phyloP scores from a whole-genome alignment of 2,113 vertebrate genomes.

The Syngnathoides biaculeatus region DNA sequence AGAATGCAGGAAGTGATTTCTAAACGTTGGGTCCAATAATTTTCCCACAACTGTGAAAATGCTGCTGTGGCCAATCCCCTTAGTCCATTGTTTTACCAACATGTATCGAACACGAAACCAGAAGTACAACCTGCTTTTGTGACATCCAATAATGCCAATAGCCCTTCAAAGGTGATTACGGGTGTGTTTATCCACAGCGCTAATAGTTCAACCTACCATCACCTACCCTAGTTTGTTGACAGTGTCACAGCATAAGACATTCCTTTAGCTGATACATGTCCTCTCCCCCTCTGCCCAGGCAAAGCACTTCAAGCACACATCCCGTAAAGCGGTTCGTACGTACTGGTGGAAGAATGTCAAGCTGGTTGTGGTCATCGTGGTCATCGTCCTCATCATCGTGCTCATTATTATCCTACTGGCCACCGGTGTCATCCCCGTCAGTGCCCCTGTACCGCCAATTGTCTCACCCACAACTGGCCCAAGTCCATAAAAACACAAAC shows the following conservation, averaged over 20 bases:
- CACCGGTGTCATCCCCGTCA: conserved; percentile 79
- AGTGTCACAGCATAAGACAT: neutral
- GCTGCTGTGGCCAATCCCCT: no score
- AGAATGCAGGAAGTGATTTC: no score
- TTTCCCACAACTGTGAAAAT: no score
- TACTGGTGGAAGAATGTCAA: conserved; percentile 97
- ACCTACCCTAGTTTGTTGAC: neutral
- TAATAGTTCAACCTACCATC: no score
- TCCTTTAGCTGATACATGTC: neutral
- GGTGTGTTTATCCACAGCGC: no score
- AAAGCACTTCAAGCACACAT: conserved; percentile 89
- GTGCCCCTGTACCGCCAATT: neutral
- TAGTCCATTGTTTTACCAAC: no score
- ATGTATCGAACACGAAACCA: no score
- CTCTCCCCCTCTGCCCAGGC: conserved; percentile 68
- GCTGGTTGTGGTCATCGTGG: conserved; percentile 80
- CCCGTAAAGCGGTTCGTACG: conserved; percentile 85
- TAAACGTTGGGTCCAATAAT: no score
- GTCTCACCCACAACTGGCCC: accelerated
- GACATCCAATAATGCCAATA: no score
- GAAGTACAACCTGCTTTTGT: no score
- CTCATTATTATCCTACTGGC: conserved; percentile 84
- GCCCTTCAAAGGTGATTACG: no score
- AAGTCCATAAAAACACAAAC: conserved; percentile 19
- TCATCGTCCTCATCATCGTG: conserved; percentile 78